Percentiles rank a stretch among this genome's conserved stretches.
Evolutionary conservation across 2,797 vertebrate species (phyloP).

Genomic region (Aphelocoma californica): DNA sequence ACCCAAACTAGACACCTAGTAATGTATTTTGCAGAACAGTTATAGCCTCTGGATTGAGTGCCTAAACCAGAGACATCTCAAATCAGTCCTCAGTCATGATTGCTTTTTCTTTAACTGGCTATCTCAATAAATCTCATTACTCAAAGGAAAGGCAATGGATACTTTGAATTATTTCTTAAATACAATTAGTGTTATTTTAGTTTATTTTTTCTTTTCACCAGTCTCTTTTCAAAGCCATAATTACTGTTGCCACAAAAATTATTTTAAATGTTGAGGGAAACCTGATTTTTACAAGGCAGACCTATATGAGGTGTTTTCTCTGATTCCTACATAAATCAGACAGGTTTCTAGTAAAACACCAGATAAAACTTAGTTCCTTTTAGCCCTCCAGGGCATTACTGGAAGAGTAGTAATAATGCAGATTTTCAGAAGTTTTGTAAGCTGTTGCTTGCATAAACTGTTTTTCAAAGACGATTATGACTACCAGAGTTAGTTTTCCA

Average conservation of each 20-base stretch:
- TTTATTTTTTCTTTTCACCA: background rate
- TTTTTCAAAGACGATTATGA: background rate
- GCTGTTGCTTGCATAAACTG: background rate
- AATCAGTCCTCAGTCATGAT: background rate
- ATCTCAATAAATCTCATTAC: background rate
- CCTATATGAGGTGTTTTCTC: background rate
- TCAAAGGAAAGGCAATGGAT: background rate
- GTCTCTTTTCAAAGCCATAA: background rate
- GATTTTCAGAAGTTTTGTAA: background rate
- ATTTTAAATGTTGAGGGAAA: background rate
- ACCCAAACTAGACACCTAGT: background rate
- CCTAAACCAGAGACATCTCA: background rate
- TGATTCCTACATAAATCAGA: background rate
- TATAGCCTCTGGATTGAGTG: background rate
- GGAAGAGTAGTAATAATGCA: background rate
- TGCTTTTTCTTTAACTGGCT: fast-evolving
- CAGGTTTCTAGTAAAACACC: background rate
- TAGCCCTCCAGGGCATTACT: background rate
- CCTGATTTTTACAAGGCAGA: background rate
- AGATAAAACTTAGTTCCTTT: background rate
- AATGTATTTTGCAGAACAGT: background rate
- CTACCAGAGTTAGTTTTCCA: background rate
- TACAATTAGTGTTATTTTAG: background rate
- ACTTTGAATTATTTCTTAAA: background rate
- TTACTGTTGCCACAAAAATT: background rate